These are phyloP conservation scores for Propithecus perrieri DNA, from an alignment of 2,797 vertebrate species.

Conservation along the genomic window DNA sequence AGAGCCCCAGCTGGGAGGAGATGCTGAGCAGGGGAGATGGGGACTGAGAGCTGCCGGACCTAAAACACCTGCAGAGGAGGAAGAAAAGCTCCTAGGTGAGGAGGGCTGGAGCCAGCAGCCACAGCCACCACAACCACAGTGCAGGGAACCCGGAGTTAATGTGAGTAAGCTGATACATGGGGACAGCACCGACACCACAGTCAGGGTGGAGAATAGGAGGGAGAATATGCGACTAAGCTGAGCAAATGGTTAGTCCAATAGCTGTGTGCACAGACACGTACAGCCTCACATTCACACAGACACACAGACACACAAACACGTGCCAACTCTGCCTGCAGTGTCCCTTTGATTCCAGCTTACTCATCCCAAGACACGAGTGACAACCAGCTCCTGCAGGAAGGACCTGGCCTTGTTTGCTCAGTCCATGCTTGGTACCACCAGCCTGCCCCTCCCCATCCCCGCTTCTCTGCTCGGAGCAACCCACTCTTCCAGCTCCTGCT, in stretches of 20 bases:
- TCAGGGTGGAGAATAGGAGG: not conserved
- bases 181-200: not conserved
- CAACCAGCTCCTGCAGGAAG: not conserved
- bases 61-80: not conserved
- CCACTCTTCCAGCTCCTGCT: not conserved
- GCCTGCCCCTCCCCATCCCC: fast-evolving
- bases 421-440: not conserved
- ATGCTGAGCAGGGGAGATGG: not conserved
- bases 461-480: not conserved
- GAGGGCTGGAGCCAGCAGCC: not conserved
- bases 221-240: not conserved
- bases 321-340: not conserved
- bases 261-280: not conserved
- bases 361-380: not conserved
- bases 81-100: not conserved
- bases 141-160: not conserved
- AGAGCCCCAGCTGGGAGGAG: not conserved
- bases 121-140: not conserved
- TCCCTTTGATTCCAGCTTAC: not conserved
- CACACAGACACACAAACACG: not conserved
- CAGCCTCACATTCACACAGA: not conserved
- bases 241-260: not conserved
- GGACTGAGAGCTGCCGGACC: not conserved
- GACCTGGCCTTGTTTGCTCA: not conserved
- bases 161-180: not conserved